Evolutionary conservation across 2,797 vertebrate species (phyloP).

Genomic region (Argya squamiceps): DNA sequence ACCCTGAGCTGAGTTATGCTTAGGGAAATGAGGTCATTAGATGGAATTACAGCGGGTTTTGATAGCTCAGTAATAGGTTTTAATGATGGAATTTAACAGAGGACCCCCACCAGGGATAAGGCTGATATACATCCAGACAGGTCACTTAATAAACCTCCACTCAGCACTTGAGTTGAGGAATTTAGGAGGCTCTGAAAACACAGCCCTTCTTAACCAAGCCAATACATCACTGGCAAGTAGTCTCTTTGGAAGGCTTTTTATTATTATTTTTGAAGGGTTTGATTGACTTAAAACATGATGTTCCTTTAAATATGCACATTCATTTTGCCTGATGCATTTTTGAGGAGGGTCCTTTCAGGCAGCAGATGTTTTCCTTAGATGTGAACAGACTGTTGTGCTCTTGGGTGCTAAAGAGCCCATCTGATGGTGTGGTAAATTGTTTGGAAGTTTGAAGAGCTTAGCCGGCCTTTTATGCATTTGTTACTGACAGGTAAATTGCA

Average conservation of each 20-base stretch:
- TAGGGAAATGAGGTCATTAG: conserved; percentile 97
- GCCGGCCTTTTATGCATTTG: conserved; percentile 77
- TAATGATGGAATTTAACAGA: conserved; percentile 91
- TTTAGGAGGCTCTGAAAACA: conserved; percentile 77
- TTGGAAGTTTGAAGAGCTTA: conserved; percentile 79
- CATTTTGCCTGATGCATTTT: conserved; percentile 16
- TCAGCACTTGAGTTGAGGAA: conserved; percentile 62
- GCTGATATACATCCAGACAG: conserved; percentile 84
- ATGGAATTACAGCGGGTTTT: conserved; percentile 87
- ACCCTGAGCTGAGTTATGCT: conserved; percentile 82
- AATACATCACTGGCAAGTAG: conserved; percentile 62
- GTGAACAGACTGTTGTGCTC: background rate
- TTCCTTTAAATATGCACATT: conserved; percentile 42
- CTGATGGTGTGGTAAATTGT: conserved; percentile 59
- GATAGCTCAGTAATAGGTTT: conserved; percentile 95
- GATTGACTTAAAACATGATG: conserved; percentile 55
- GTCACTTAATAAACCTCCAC: conserved; percentile 81
- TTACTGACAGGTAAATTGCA: conserved; percentile 96
- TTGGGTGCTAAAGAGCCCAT: conserved; percentile 70
- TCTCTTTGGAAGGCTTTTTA: conserved; percentile 33
- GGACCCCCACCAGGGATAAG: conserved; percentile 83
- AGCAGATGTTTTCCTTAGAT: conserved; percentile 40
- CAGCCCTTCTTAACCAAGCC: conserved; percentile 62
- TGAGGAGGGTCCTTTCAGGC: background rate
- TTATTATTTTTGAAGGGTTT: conserved; percentile 52